phyloP scores from a whole-genome alignment of 92 coral and sea anemone genomes.

The Porites divaricata region DNA sequence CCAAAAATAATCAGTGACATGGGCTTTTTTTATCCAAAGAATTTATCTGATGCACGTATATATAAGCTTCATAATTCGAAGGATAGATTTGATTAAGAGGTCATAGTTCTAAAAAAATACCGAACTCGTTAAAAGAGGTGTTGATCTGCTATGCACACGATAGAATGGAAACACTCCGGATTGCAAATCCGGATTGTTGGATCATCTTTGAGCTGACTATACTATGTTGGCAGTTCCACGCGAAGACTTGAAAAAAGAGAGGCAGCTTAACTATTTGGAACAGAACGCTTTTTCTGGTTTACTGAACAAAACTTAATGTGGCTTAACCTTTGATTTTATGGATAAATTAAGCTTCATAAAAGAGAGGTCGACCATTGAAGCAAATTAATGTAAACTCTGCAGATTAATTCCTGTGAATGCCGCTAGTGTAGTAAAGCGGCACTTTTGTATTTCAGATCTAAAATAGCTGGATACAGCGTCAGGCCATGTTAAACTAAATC shows the following conservation, averaged over 20 bases:
- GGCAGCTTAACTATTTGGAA: background rate
- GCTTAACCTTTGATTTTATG: no score
- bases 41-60: conserved; percentile 8
- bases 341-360: no score
- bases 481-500: background rate
- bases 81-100: conserved; percentile 4
- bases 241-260: background rate
- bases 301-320: no score
- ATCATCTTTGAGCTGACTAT: background rate
- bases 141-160: background rate
- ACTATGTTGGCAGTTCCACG: no score
- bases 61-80: background rate
- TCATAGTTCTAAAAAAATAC: conserved; percentile 7
- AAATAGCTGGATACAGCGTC: no score
- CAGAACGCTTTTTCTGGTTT: no score
- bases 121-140: background rate
- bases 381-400: no score
- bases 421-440: no score
- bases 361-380: no score
- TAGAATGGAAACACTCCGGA: background rate
- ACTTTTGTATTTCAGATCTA: no score
- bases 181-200: background rate
- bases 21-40: background rate
- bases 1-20: background rate
- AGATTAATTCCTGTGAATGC: no score